Base-by-base conservation (phyloP, 2,797 vertebrate genomes). In the Mus caroli region DNA sequence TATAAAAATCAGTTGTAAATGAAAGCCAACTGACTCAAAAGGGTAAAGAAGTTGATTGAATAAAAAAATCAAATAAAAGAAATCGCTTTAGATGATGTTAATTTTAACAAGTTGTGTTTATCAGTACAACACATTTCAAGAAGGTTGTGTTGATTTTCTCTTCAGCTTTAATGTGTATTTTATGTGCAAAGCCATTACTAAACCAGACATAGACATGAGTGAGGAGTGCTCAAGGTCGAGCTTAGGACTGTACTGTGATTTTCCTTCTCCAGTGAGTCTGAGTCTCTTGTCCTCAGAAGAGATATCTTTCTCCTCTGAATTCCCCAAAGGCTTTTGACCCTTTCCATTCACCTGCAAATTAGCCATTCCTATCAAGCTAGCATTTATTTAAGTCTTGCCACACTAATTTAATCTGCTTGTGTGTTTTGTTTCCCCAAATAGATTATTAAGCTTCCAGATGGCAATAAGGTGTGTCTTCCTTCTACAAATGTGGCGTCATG, bases 301-400 rank as follows among this genome's bases (percentile, higher is more conserved):
- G 78, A 88, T 86, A 84, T 92, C 52, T 40, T 5, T 9, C 28
- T 58, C 12, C 2, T 94, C 31, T 86, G 31, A 93, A 83, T 82
- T 88, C n/a, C 54, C 58, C 12, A 52, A 91, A 67, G 1, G 88
- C 1, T 64, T 54, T 83, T 90, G 62, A 50, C 54, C 14, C 79
- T 37, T 82, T 3, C 50, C 6, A 40, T 56, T 94, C 15, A 58
- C 43, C 84, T 84, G 37, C 82, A 89, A 91, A 88, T 94, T 92
- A 92, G 84, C 85, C 31, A 56, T 69, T 67, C 28, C 56, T 71
- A n/a, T 10, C 37, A 88, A 40, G 31, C 52, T 87, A 40, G 1
- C 78, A 78, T 85, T 94, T 94, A 96, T 94, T 95, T 92, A 87
- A 92, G 89, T 94, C 40, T 62, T 80, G 52, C 17, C 37, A 54